These are phyloP conservation scores for Chrysolina americana DNA, from an alignment of 2,888 invertebrate genomes.

Conservation along the genomic window DNA sequence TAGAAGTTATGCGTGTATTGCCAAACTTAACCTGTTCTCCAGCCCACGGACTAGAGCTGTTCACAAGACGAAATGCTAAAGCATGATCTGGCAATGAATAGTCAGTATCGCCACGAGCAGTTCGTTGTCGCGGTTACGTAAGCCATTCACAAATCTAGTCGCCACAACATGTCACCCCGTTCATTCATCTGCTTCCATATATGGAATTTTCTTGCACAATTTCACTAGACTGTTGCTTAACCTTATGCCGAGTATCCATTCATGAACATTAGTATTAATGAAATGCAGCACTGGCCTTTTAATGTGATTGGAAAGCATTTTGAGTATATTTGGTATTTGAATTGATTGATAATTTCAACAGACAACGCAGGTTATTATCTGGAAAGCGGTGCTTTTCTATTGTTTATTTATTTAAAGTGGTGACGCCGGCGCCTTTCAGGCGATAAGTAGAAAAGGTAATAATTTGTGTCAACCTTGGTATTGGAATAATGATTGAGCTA, in stretches of 20 bases:
- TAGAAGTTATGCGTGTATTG: not conserved
- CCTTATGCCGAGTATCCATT: constrained; percentile 19
- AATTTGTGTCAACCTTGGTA: not conserved
- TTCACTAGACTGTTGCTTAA: constrained; percentile 19
- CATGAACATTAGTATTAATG: constrained; percentile 30
- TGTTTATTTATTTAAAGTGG: not conserved
- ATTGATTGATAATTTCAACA: not conserved
- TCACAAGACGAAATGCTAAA: not conserved
- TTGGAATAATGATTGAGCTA: not conserved
- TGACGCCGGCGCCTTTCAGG: not conserved
- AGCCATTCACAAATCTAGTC: constrained; percentile 31
- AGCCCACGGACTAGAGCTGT: not conserved
- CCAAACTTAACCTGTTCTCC: not conserved
- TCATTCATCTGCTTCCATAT: constrained; percentile 32
- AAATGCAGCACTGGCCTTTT: constrained; percentile 28
- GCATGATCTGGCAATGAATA: constrained; percentile 15
- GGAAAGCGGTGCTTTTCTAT: not conserved
- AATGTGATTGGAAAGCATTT: constrained; percentile 31
- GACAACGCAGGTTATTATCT: not conserved
- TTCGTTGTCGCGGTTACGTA: constrained; percentile 15
- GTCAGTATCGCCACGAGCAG: not conserved
- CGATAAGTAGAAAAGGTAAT: not conserved
- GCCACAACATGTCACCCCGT: constrained; percentile 29
- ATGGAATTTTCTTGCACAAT: constrained; percentile 29
- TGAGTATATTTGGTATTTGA: constrained; percentile 18